Evolutionary conservation across 2,888 invertebrate species (phyloP), one percentile per base, ranked within the genome.

Genomic region (Chironomus tentans): DNA sequence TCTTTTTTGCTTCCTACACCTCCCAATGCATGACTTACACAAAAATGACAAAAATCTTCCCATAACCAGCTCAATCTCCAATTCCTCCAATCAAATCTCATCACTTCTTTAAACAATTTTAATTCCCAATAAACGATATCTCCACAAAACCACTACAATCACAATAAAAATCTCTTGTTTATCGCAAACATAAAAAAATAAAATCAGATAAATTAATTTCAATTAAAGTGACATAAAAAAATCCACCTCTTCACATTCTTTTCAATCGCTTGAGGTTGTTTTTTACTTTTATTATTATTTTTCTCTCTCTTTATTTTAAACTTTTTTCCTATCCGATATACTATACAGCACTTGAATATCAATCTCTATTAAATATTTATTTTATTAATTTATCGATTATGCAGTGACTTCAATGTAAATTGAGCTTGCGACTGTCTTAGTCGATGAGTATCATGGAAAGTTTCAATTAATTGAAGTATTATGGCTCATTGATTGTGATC

Each of bases 361-460:
- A 68, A 68, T 74, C 68, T 68, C 47, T 74, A 74, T 74, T 74
- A 68, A 68, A 65, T 68, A 74, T 74, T 74, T 74, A 68, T 68
- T 74, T 74, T 65, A 74, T 74, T 74, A 68, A 68, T 68, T 74
- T 74, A 74, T 74, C 62, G 74, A 74, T 74, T 74, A 74, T 74
- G 74, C 74, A 74, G 38, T 56, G 38, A 38, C 38, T 56, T 56
- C 6, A 50, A 50, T 50, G 50, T 50, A 15, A 50, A 50, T 15
- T 50, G 50, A 56, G 56, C 50, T 38, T 38, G 38, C 38, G 50
- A 50, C 13, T 50, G 50, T 18, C 56, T 56, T 56, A 56, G 56
- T 56, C 15, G 15, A 56, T 56, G n/a, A 18, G n/a, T 15, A n/a
- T n/a, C 18, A 18, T 18, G 50, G 15, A 56, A 18, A 56, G 56